Conservation (phyloP, 2,113 vertebrate genomes). For the Macquaria ambigua region DNA sequence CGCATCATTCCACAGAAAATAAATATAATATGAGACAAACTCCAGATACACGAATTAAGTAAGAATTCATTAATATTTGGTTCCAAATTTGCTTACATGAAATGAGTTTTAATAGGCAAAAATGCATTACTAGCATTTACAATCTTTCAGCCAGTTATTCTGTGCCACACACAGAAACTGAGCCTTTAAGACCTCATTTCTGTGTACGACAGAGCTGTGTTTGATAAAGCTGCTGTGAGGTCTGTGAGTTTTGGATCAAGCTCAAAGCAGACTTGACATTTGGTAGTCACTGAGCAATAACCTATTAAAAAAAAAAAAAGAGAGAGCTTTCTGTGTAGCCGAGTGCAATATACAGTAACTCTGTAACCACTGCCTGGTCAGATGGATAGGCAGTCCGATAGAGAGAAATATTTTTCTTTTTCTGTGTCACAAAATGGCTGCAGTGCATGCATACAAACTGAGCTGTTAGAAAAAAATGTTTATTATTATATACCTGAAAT, state of each 20-base stretch:
- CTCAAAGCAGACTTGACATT: constrained; percentile 2
- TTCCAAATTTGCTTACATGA: background rate
- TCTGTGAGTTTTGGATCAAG: background rate
- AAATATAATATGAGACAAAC: background rate
- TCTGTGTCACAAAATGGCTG: background rate
- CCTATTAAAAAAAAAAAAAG: background rate
- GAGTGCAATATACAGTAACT: background rate
- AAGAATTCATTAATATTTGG: background rate
- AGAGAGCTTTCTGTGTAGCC: background rate
- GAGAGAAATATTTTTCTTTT: background rate
- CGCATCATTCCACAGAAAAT: background rate
- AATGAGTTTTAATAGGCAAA: background rate
- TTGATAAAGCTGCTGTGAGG: background rate
- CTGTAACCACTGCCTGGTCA: background rate
- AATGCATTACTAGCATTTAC: background rate
- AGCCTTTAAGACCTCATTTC: background rate
- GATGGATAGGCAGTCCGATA: background rate
- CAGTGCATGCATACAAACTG: background rate
- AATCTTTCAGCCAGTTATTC: background rate
- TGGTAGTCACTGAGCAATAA: background rate
- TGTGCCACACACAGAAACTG: background rate
- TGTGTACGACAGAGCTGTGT: background rate
- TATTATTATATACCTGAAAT: background rate
- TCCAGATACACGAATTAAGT: background rate
- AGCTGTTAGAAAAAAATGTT: background rate